Evolutionary conservation across 2,797 vertebrate species (phyloP).

Genomic region (Schizopygopsis pylzovi): DNA sequence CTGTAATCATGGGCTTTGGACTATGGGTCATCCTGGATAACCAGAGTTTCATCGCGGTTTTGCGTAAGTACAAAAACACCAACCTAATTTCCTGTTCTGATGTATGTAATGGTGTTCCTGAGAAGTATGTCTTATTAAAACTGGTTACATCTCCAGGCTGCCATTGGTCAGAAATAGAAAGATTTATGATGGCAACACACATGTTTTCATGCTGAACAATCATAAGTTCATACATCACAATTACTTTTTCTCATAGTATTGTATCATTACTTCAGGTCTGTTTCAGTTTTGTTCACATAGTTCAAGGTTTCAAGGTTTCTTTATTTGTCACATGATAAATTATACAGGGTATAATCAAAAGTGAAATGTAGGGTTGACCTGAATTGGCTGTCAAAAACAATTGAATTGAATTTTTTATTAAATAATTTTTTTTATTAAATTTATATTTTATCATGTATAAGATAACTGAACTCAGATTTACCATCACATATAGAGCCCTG

Average conservation of each 20-base stretch:
- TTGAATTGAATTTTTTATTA: too few species aligned
- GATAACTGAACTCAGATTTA: too few species aligned
- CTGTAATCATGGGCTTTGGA: slow-evolving; percentile 91
- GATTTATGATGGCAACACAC: not conserved
- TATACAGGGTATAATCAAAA: too few species aligned
- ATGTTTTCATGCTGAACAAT: not conserved
- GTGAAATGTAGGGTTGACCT: too few species aligned
- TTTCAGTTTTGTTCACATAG: too few species aligned
- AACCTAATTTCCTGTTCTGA: slow-evolving; percentile 13
- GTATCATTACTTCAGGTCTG: not conserved
- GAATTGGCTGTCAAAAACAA: too few species aligned
- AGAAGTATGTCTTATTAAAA: slow-evolving; percentile 8
- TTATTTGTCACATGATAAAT: too few species aligned
- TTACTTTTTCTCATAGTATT: not conserved
- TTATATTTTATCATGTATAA: too few species aligned
- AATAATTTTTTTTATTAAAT: too few species aligned
- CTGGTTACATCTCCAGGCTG: not conserved
- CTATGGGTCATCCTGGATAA: slow-evolving; percentile 93
- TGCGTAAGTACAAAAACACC: slow-evolving; percentile 84
- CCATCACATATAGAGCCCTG: not conserved
- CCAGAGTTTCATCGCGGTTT: slow-evolving; percentile 89
- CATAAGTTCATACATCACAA: too few species aligned
- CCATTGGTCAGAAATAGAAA: not conserved
- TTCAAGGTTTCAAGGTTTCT: too few species aligned
- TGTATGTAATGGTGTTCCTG: slow-evolving; percentile 28